phyloP scores from a whole-genome alignment of 2,888 invertebrate genomes.

The Lasius fuliginosus region DNA sequence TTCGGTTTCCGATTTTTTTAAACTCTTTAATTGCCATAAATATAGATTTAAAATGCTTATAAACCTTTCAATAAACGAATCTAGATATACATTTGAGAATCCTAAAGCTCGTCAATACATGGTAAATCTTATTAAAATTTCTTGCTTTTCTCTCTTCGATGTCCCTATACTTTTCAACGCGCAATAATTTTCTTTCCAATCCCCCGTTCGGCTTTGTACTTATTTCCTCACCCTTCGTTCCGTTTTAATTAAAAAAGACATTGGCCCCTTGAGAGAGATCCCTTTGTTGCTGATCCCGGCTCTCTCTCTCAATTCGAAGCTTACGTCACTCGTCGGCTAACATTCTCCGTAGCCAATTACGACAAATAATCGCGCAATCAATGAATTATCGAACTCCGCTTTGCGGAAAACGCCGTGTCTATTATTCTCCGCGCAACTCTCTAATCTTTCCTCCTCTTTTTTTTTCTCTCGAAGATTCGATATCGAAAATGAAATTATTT shows the following conservation, averaged over 20 bases:
- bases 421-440: background rate
- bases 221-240: constrained; percentile 27
- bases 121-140: constrained; percentile 39
- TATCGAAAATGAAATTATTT: constrained; percentile 28
- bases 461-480: background rate
- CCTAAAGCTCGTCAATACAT: background rate
- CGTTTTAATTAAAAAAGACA: constrained; percentile 48
- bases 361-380: background rate
- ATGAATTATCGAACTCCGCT: constrained; percentile 3
- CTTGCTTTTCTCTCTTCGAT: background rate
- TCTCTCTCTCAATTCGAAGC: constrained; percentile 9
- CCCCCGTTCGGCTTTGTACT: constrained; percentile 28
- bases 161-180: background rate
- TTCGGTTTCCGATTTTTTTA: no score
- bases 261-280: background rate
- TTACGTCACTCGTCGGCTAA: background rate
- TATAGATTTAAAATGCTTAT: background rate
- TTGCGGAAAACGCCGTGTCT: background rate
- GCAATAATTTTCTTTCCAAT: constrained; percentile 12
- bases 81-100: background rate
- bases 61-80: background rate
- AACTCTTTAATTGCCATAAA: background rate
- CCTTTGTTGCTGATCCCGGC: background rate
- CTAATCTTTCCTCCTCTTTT: background rate
- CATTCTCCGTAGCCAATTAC: constrained; percentile 8